Base-by-base conservation (phyloP, 2,888 invertebrate species). In the Pristionchus entomophagus region DNA sequence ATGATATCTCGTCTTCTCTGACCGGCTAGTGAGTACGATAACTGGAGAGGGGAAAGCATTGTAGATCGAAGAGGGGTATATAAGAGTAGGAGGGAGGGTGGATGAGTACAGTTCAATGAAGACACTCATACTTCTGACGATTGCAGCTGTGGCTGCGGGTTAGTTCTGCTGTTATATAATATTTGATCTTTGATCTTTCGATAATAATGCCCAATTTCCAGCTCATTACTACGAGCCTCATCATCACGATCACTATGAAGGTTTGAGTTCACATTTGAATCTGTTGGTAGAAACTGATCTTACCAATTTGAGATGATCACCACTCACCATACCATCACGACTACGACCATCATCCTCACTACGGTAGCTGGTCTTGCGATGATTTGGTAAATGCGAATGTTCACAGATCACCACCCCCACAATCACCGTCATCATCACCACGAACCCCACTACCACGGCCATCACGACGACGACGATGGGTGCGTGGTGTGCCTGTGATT, bases 141-240 rank as follows among this genome's bases (percentile, higher is more conserved):
- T 73, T n/a, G 73, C 73, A 73, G 41, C 73, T 8, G 73, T 38
- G 41, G 73, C 41, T 73, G 73, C 73, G 41, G 73, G 73, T 41
- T 73, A 41, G 38, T 73, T 1, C 56, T 14, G 41, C 32, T 35
- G 17, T 14, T 14, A 3, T n/a, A 29, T 59, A 12, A 10, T 59
- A 2, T 6, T 35, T 65, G 35, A 35, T 65, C 65, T 65, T 62
- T 65, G 65, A 35, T 65, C 65, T 65, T 35, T 62, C 8, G 8
- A 3, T 2, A 10, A 26, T 14, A 65, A 38, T 65, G 0, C 35
- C 1, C 41, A 17, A 26, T 29, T 51, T 80, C 22, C 51, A 80
- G 78, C 78, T 19, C 49, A 80, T 0, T 80, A 80, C 78, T 80
- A 80, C 51, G 78, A 80, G 51, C 78, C 78, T 19, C 78, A 80